Evolutionary conservation across 1,140 invertebrate species (phyloP), one percentile per base, ranked within the genome.

Genomic region (Bombus picipes): DNA sequence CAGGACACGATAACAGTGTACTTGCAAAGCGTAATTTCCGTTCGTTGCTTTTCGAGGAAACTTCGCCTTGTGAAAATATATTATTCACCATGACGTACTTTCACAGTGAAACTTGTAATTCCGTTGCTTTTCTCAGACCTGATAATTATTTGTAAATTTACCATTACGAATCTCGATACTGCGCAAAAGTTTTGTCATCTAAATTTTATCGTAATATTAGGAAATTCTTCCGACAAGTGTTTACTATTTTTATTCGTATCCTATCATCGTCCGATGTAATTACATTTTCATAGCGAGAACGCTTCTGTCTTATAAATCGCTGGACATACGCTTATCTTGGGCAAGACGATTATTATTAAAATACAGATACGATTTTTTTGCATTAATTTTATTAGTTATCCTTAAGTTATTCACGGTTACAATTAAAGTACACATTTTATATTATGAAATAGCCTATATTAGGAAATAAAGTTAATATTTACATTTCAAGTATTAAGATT

Each of bases 21-120:
- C 84, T 85, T 72, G 79, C 82, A 83, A 83, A 87, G 86, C 81
- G 75, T 83, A 82, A 89, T 87, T 90, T 89, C 82, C 87, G 78
- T 65, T 71, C 81, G 62, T 53, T 25, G 66, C 76, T 25, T 86
- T 86, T 77, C 85, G 80, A 75, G 34, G 73, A 83, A 86, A 77
- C 80, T 28, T 72, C 15, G 66, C 53, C 25, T 25, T 68, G 22
- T 28, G 77, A 72, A 72, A 57, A 43, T 41, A 43, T 37, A n/a
- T 66, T 32, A 68, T 28, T 77, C 9, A 22, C 9, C 34, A 32
- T 12, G 15, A 47, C 57, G 34, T 41, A 8, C 25, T 80, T 65
- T 62, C 15, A 28, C 3, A 47, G 39, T 41, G 57, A 18, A 47
- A 59, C 32, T 34, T 2, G 3, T 32, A 22, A 37, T 65, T 65